phyloP scores from a whole-genome alignment of 37 sponge, comb jelly and placozoan species.

The Aphrocallistes beatrix region DNA sequence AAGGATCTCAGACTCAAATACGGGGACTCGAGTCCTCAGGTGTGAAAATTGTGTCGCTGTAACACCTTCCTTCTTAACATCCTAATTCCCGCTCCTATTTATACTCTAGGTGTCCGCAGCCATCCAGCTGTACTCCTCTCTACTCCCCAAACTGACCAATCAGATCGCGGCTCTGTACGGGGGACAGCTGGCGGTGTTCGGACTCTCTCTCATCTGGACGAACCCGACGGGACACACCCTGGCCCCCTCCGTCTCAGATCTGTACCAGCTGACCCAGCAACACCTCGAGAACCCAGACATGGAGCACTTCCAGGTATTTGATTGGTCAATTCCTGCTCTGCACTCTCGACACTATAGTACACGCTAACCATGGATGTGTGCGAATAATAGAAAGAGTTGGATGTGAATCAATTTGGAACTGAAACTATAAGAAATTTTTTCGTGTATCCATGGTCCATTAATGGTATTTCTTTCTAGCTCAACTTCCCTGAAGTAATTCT shows the following conservation, averaged over 20 bases:
- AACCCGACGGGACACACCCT: neutral
- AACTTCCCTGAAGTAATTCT: conserved; percentile 6
- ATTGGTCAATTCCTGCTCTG: neutral
- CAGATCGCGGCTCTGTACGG: neutral
- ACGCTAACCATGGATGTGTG: no score
- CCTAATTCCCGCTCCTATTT: no score
- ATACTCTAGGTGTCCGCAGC: conserved; percentile 13
- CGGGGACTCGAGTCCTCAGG: neutral
- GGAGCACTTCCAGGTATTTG: neutral
- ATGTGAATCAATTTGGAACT: no score
- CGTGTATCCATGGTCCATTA: no score
- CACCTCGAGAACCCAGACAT: neutral
- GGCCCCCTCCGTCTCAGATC: neutral
- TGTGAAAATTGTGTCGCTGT: no score
- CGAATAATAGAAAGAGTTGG: no score
- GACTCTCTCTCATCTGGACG: neutral
- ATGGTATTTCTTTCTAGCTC: neutral
- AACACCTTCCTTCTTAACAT: no score
- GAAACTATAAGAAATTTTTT: no score
- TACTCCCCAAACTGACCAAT: neutral
- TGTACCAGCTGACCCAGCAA: neutral
- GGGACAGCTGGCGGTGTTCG: conserved; percentile 11
- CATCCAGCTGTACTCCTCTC: neutral
- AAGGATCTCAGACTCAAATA: neutral
- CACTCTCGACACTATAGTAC: no score